Percentiles rank a stretch among this genome's conserved stretches.
phyloP scores from a whole-genome alignment of 2,797 vertebrate species.

The Takifugu ocellatus region DNA sequence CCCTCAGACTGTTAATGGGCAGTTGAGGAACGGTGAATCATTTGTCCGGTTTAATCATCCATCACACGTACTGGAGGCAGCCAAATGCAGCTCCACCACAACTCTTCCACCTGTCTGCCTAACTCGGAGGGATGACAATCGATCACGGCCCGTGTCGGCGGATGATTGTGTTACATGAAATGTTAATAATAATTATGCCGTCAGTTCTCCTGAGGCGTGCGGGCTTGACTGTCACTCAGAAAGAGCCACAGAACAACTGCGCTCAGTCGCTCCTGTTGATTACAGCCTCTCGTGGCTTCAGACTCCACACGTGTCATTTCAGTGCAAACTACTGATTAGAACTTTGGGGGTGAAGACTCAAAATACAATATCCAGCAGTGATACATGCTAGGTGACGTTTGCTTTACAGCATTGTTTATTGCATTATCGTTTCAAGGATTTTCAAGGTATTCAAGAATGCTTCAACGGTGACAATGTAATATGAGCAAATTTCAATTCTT shows the following conservation, averaged over 20 bases:
- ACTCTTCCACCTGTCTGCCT: constrained; percentile 34
- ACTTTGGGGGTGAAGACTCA: constrained; percentile 9
- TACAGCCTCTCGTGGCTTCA: not conserved
- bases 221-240: constrained; percentile 2
- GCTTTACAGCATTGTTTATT: no score
- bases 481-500: constrained; percentile 27
- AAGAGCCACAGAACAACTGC: constrained; percentile 12
- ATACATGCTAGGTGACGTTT: not conserved
- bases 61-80: constrained; percentile 36
- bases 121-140: constrained; percentile 44
- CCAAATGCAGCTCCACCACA: constrained; percentile 49
- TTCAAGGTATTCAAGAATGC: constrained; percentile 22
- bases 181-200: constrained; percentile 41
- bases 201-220: constrained; percentile 16
- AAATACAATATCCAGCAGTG: not conserved
- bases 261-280: constrained; percentile 4
- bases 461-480: constrained; percentile 3
- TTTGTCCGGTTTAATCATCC: constrained; percentile 64
- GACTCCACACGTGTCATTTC: not conserved
- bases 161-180: constrained; percentile 35
- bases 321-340: constrained; percentile 11
- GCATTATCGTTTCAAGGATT: constrained; percentile 4
- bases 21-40: constrained; percentile 56
- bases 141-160: constrained; percentile 39
- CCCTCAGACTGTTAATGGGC: constrained; percentile 64